Conservation (phyloP, 2,797 vertebrate genomes). For the Enteromius thamalakanensis region DNA sequence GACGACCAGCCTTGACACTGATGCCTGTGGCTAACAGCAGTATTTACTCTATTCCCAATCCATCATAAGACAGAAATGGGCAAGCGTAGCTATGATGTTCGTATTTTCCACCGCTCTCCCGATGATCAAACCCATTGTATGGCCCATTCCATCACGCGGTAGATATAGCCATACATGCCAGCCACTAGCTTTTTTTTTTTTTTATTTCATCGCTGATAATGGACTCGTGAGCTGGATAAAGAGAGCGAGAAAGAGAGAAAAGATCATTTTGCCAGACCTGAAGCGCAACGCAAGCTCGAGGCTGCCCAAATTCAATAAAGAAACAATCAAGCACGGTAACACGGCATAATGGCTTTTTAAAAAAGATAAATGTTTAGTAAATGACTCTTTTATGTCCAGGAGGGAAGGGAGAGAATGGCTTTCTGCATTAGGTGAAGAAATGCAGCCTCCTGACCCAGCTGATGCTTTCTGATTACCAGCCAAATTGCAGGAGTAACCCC, state of each 20-base stretch:
- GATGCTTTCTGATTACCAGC: constrained; percentile 64
- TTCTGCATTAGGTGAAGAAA: constrained; percentile 63
- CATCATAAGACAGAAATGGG: constrained; percentile 31
- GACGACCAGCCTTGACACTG: neutral
- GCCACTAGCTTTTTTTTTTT: constrained; percentile 45
- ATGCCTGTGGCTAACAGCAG: constrained; percentile 36
- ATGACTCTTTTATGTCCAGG: constrained; percentile 67
- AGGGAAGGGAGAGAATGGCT: constrained; percentile 61
- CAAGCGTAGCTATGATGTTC: constrained; percentile 13
- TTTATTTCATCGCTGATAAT: constrained; percentile 55
- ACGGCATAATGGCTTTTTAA: constrained; percentile 69
- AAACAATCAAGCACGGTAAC: constrained; percentile 67
- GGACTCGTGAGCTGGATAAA: constrained; percentile 57
- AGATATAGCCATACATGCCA: constrained; percentile 31
- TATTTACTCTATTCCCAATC: constrained; percentile 38
- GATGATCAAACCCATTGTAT: constrained; percentile 30
- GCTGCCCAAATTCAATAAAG: constrained; percentile 66
- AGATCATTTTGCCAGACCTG: constrained; percentile 64
- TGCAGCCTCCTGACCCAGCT: constrained; percentile 61
- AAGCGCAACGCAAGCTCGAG: constrained; percentile 60
- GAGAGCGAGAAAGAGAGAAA: constrained; percentile 53
- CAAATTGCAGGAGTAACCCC: constrained; percentile 61
- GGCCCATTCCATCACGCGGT: constrained; percentile 25
- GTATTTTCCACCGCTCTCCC: constrained; percentile 27
- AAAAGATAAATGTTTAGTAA: constrained; percentile 68